Conservation (phyloP, 2,113 vertebrate genomes). For the Lota lota region DNA sequence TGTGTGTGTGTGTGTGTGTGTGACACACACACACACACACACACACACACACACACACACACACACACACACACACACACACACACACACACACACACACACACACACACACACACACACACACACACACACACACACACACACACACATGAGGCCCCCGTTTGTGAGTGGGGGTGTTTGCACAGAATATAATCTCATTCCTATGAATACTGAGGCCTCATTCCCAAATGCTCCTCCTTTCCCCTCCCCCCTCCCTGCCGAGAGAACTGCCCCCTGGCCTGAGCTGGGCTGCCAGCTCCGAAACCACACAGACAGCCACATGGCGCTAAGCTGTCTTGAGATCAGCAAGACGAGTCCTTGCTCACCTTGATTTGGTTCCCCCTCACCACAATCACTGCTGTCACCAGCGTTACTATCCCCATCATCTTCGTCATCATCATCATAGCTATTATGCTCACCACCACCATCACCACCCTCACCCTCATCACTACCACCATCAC, state of each 20-base stretch:
- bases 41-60: no score
- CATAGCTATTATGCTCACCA: no score
- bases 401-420: conserved; percentile 12
- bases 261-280: conserved; percentile 52
- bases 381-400: conserved; percentile 31
- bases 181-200: conserved; percentile 4
- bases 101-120: no score
- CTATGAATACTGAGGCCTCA: conserved; percentile 25
- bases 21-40: no score
- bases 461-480: not conserved
- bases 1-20: no score
- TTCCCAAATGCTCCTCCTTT: not conserved
- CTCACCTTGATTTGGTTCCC: conserved; percentile 56
- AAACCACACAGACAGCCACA: conserved; percentile 32
- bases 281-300: conserved; percentile 45
- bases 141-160: not conserved
- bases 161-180: conserved; percentile 2
- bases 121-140: no score
- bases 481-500: not conserved
- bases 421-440: not conserved
- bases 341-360: conserved; percentile 45
- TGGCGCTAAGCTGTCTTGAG: conserved; percentile 24
- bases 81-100: no score
- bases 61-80: no score
- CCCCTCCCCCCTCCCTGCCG: conserved; percentile 39